These are phyloP conservation scores for Magallana ariakensis DNA, from an alignment of 1,140 invertebrate genomes.

Conservation along the genomic window DNA sequence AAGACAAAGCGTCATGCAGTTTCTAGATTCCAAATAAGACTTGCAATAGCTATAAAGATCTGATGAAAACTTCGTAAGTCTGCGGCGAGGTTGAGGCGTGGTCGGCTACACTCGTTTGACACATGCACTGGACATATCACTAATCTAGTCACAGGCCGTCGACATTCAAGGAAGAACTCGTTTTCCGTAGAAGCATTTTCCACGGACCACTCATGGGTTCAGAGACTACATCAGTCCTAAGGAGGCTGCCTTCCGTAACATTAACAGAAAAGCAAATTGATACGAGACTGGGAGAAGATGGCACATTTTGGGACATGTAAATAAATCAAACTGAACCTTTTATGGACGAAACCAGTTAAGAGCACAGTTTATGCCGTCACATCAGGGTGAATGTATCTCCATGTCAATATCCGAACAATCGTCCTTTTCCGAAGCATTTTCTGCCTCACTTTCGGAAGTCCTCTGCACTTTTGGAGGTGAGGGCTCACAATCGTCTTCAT, in stretches of 20 bases:
- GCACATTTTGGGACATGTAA: background rate
- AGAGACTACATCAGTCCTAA: background rate
- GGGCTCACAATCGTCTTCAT: conserved; percentile 42
- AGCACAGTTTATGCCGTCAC: background rate
- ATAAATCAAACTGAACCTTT: too few species aligned
- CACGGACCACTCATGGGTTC: background rate
- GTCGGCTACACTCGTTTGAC: background rate
- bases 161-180: background rate
- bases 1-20: background rate
- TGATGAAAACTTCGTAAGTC: background rate
- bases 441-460: conserved; percentile 38
- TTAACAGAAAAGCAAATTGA: background rate
- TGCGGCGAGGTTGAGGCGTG: background rate
- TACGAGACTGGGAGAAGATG: background rate
- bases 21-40: background rate
- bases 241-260: background rate
- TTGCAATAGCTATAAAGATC: too few species aligned
- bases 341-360: too few species aligned
- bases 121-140: background rate
- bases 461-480: conserved; percentile 41
- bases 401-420: conserved; percentile 40
- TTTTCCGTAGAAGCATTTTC: background rate
- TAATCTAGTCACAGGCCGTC: background rate
- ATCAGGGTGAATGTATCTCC: conserved; percentile 37
- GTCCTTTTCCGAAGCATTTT: conserved; percentile 36